A percentile compares a stretch with the other conserved stretches of the same genome.
Conservation (phyloP, 2,888 invertebrate genomes). For the Baronia brevicornis region DNA sequence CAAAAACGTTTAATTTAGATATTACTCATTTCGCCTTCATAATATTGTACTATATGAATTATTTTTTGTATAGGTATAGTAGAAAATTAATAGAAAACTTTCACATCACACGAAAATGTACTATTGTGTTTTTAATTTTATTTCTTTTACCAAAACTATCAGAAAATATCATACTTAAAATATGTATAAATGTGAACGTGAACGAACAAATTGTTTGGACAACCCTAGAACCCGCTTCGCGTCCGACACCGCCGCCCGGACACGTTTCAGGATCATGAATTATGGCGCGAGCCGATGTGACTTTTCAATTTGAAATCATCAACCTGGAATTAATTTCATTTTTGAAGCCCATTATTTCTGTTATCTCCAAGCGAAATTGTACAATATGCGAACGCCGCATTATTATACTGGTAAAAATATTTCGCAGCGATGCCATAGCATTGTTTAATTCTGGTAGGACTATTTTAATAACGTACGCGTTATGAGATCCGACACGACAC, state of each 20-base stretch:
- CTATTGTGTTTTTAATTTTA: no score
- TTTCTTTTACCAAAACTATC: no score
- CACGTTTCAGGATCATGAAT: conserved; percentile 75
- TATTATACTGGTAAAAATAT: conserved; percentile 69
- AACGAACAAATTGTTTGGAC: conserved; percentile 42
- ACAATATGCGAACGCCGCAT: conserved; percentile 70
- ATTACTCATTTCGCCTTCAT: no score
- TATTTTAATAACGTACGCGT: conserved; percentile 9
- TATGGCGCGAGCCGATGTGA: conserved; percentile 75
- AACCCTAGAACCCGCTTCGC: conserved; percentile 51
- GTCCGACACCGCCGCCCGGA: conserved; percentile 69
- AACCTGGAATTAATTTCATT: conserved; percentile 77
- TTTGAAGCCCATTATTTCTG: conserved; percentile 76
- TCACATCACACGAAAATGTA: no score
- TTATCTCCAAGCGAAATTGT: conserved; percentile 68
- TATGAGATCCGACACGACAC: no score
- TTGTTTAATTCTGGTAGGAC: conserved; percentile 3
- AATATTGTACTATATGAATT: no score
- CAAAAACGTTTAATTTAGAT: no score
- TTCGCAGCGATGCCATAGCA: conserved; percentile 37
- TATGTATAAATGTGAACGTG: conserved; percentile 30
- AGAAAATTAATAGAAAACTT: no score
- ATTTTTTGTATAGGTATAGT: no score
- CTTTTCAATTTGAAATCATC: conserved; percentile 78
- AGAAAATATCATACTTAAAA: conserved; percentile 5